A percentile compares a stretch with the other conserved stretches of the same genome.
phyloP scores from a whole-genome alignment of 2,113 vertebrate species.

The Xiphophorus hellerii region DNA sequence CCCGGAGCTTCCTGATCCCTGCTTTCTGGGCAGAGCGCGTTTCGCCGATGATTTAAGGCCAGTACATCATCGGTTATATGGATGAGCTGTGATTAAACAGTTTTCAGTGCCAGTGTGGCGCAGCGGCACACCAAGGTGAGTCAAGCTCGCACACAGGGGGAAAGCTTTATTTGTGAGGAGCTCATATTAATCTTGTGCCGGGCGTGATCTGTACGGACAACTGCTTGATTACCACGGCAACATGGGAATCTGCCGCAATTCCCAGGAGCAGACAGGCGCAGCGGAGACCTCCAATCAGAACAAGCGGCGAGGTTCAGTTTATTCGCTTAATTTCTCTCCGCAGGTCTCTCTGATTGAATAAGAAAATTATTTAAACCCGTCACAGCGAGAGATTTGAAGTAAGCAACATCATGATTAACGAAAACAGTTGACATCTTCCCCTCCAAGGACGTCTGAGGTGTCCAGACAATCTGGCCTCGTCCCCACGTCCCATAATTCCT shows the following conservation, averaged over 20 bases:
- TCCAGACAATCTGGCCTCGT: constrained; percentile 25
- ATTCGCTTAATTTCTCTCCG: neutral
- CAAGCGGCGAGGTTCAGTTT: neutral
- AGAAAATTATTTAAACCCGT: neutral
- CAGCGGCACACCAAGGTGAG: constrained; percentile 13
- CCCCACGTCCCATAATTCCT: constrained; percentile 52
- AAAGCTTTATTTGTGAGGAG: neutral
- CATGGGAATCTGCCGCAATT: neutral
- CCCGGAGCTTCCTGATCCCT: constrained; percentile 23
- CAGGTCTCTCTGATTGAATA: constrained; percentile 11
- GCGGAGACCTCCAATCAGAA: constrained; percentile 2
- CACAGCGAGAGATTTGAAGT: neutral
- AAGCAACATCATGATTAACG: constrained; percentile 6
- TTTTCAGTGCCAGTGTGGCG: constrained; percentile 19
- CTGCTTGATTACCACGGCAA: constrained; percentile 11
- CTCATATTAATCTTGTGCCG: neutral
- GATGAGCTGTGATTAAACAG: constrained; percentile 31
- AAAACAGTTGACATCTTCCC: constrained; percentile 12
- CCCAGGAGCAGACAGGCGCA: neutral
- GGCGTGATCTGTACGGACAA: constrained; percentile 6
- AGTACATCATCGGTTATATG: constrained; percentile 10
- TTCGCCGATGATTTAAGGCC: constrained; percentile 20
- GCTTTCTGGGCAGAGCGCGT: neutral
- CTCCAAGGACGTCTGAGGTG: constrained; percentile 17
- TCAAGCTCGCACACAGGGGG: constrained; percentile 1